These are phyloP conservation scores for Musca vetustissima DNA, from an alignment of 1,140 invertebrate species.

Conservation along the genomic window DNA sequence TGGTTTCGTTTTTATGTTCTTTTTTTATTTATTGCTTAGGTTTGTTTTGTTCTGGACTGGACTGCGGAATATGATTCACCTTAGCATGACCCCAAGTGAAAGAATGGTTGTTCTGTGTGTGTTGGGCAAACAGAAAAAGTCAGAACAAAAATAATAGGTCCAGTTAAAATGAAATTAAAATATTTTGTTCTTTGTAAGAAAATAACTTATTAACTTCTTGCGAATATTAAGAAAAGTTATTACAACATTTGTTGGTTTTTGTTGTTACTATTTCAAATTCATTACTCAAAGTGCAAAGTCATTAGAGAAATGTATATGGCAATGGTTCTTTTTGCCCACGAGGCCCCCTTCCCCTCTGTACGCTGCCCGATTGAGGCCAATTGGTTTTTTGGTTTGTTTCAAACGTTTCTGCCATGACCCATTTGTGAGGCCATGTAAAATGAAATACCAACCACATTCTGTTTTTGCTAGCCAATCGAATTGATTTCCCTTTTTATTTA, in stretches of 20 bases:
- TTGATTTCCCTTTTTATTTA: constrained; percentile 11
- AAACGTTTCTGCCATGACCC: too few species aligned
- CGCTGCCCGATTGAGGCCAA: too few species aligned
- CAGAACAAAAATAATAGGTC: too few species aligned
- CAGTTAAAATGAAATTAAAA: background rate
- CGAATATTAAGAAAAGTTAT: background rate
- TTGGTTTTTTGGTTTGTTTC: too few species aligned
- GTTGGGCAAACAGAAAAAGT: background rate
- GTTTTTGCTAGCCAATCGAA: constrained; percentile 8
- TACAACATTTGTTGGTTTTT: background rate
- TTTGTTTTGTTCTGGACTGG: background rate
- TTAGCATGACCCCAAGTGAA: too few species aligned
- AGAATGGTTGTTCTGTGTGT: too few species aligned
- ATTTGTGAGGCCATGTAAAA: too few species aligned
- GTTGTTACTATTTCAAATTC: background rate
- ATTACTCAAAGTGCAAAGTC: too few species aligned
- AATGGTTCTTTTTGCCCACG: too few species aligned
- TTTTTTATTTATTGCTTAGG: background rate
- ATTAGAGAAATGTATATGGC: too few species aligned
- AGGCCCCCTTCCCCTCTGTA: too few species aligned
- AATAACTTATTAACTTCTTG: background rate
- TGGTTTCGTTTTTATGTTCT: background rate
- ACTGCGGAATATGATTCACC: background rate
- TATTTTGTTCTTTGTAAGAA: background rate
- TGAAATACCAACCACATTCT: background rate